Base-by-base conservation (phyloP, 2,888 invertebrate species). In the Ptychoptera contaminata region DNA sequence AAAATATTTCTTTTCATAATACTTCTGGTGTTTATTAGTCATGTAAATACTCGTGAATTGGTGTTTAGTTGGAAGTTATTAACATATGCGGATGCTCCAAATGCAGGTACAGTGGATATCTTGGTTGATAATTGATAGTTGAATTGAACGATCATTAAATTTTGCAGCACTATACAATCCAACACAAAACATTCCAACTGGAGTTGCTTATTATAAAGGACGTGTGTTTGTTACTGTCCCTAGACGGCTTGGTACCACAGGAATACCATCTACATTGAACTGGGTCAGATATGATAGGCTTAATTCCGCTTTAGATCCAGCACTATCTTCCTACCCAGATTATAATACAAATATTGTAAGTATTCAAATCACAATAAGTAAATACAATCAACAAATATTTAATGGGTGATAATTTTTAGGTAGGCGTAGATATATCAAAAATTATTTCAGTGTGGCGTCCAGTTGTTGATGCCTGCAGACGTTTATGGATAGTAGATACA, bases 401-500 rank as follows among this genome's bases (percentile, higher is more conserved):
- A 5, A 23, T 23, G n/a, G n/a, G n/a, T n/a, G n/a, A n/a, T 23
- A 23, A 23, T 23, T 23, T 23, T 23, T 7, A 23, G 23, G 23
- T 23, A 7, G 23, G 23, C 7, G 7, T 7, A 5, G 23, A 23
- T 23, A 7, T 23, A 5, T 23, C 23, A 14, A 54, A 56, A 36
- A 55, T 83, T 9, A 71, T 79, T 2, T 83, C 79, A 0, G 79
- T 83, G 3, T 83, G 84, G 57, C 68, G 86, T 38, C 73, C 81
- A 1, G 68, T 72, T 9, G 72, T 79, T 0, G 87, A 87, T 56
- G 60, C 62, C 2, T 87, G 85, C 52, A 75, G 78, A 37, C 63
- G 85, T 6, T 65, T 87, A 2, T 86, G 86, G 86, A 77, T 82
- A 55, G 73, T 85, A 1, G 86, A 86, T 55, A 81, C 82, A 0